Evolutionary conservation across 2,888 invertebrate genomes (phyloP).

Genomic region (Lasioglossum marginatum): DNA sequence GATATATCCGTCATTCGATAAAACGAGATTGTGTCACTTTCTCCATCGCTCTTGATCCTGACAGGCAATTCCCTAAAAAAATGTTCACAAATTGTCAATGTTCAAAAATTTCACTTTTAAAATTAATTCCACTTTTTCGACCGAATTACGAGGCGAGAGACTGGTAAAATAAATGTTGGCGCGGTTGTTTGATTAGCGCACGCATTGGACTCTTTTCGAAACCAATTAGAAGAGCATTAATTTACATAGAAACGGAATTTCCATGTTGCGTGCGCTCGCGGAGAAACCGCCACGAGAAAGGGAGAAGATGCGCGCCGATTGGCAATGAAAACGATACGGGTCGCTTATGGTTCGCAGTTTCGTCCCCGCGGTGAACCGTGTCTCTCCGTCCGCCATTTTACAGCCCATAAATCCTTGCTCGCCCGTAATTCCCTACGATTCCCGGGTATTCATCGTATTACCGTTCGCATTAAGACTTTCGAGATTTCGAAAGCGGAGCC

Average conservation of each 20-base stretch:
- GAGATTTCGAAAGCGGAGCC: slow-evolving; percentile 15
- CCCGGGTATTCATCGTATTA: background rate
- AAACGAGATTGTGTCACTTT: background rate
- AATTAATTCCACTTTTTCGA: background rate
- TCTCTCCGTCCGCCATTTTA: slow-evolving; percentile 8
- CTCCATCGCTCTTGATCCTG: background rate
- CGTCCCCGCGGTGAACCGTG: background rate
- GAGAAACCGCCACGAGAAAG: background rate
- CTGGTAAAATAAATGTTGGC: background rate
- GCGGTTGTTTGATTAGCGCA: background rate
- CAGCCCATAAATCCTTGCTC: slow-evolving; percentile 1
- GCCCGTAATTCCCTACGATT: background rate
- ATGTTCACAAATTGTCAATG: too few species aligned
- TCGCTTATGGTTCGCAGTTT: background rate
- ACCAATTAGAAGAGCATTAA: background rate
- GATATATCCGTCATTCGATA: background rate
- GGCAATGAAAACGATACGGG: slow-evolving; percentile 18
- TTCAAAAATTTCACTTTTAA: background rate
- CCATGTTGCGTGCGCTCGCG: background rate
- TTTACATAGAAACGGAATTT: background rate
- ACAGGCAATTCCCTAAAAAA: background rate
- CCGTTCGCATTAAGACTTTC: background rate
- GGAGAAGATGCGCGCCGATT: background rate
- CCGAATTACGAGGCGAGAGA: background rate
- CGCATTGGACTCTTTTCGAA: background rate